phyloP scores from a whole-genome alignment of 2,888 invertebrate species.

The Sphaeridia pumilis region DNA sequence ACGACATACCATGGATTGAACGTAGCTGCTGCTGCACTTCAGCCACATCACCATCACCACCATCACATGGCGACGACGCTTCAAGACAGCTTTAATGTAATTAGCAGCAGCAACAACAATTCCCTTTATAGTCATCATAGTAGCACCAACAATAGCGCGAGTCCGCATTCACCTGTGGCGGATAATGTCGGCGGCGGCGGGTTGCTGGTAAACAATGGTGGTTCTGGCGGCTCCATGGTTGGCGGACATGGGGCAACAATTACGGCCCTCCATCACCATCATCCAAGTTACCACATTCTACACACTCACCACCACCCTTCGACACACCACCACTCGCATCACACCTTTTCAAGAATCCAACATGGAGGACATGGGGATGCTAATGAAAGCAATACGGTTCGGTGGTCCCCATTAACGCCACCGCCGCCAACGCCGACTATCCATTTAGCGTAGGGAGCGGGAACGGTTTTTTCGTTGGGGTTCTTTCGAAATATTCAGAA shows the following conservation, averaged over 20 bases:
- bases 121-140: slow-evolving; percentile 11
- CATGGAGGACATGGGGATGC: slow-evolving; percentile 12
- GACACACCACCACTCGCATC: not conserved
- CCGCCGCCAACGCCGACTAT: slow-evolving; percentile 31
- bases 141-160: not conserved
- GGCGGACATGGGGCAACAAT: slow-evolving; percentile 6
- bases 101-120: slow-evolving; percentile 7
- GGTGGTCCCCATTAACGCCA: slow-evolving; percentile 34
- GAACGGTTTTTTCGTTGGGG: no score
- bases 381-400: slow-evolving; percentile 14
- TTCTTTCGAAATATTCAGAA: no score
- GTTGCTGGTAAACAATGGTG: no score
- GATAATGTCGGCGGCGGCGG: no score
- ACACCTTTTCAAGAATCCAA: no score
- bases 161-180: not conserved
- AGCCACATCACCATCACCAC: not conserved
- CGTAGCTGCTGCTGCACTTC: no score
- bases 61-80: not conserved
- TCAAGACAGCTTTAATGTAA: not conserved
- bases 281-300: slow-evolving; percentile 9
- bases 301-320: slow-evolving; percentile 8
- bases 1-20: no score
- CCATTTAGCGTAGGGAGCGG: slow-evolving; percentile 18
- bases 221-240: no score
- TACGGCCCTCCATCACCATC: slow-evolving; percentile 2